Conservation (phyloP, 2,113 vertebrate genomes). For the Polyodon spathula region DNA sequence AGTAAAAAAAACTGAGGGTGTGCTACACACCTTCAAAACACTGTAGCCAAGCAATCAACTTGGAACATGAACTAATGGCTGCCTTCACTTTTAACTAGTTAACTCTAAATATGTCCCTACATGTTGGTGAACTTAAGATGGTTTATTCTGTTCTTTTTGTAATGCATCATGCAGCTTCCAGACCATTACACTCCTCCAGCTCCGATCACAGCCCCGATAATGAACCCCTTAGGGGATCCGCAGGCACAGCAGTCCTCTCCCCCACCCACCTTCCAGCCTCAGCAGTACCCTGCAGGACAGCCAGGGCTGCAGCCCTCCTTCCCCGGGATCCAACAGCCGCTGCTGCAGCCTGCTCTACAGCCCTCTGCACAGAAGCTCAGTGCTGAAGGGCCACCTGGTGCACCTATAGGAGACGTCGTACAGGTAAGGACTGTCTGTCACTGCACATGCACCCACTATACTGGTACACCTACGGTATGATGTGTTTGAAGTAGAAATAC, state of each 20-base stretch:
- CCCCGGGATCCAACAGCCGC: constrained; percentile 49
- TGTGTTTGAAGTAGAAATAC: too few relatives aligned
- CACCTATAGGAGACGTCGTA: constrained; percentile 78
- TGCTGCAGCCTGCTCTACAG: constrained; percentile 44
- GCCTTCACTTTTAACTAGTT: too few relatives aligned
- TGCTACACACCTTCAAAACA: too few relatives aligned
- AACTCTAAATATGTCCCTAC: too few relatives aligned
- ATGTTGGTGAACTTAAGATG: too few relatives aligned
- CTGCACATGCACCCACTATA: too few relatives aligned
- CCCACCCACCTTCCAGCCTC: constrained; percentile 47
- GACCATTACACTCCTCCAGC: constrained; percentile 75
- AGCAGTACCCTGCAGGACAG: constrained; percentile 36
- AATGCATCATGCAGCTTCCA: constrained; percentile 41
- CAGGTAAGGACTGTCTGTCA: constrained; percentile 69
- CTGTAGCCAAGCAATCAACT: too few relatives aligned
- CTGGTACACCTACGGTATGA: too few relatives aligned
- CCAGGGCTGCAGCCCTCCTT: constrained; percentile 37
- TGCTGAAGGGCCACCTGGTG: constrained; percentile 78
- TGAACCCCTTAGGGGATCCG: constrained; percentile 62
- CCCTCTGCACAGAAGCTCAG: constrained; percentile 60
- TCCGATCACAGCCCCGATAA: constrained; percentile 87
- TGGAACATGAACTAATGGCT: too few relatives aligned
- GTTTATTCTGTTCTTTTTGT: neutral
- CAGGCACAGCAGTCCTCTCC: constrained; percentile 51
- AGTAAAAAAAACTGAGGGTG: too few relatives aligned